Conservation (phyloP, 2,797 vertebrate genomes). For the Kryptopterus vitreolus region DNA sequence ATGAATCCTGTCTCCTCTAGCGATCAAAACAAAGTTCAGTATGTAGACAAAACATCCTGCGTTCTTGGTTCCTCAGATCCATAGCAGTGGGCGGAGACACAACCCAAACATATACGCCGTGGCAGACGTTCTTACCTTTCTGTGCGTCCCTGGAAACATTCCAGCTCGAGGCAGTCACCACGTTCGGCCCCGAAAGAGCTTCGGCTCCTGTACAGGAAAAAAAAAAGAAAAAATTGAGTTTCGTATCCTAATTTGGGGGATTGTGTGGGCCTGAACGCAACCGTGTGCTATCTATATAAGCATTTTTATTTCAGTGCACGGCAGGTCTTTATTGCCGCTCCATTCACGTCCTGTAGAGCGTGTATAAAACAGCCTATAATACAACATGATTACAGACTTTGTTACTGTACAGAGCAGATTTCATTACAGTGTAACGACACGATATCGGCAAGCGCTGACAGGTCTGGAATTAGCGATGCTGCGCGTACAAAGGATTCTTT, state of each 20-base stretch:
- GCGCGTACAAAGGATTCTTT: constrained; percentile 53
- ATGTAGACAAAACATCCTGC: constrained; percentile 70
- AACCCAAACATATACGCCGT: constrained; percentile 36
- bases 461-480: constrained; percentile 46
- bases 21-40: constrained; percentile 65
- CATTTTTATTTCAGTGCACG: constrained; percentile 11
- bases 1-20: constrained; percentile 60
- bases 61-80: constrained; percentile 61
- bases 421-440: constrained; percentile 50
- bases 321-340: constrained; percentile 30
- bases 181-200: constrained; percentile 77
- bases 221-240: constrained; percentile 31
- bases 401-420: constrained; percentile 52
- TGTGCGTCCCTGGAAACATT: constrained; percentile 86
- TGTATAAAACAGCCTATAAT: constrained; percentile 53
- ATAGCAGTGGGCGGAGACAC: not conserved
- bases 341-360: constrained; percentile 43
- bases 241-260: not conserved
- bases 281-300: constrained; percentile 3
- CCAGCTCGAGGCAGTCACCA: constrained; percentile 84
- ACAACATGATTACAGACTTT: constrained; percentile 54
- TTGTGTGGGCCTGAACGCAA: not conserved
- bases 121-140: constrained; percentile 71
- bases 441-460: constrained; percentile 58
- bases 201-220: constrained; percentile 79